Evolutionary conservation across 2,888 invertebrate genomes (phyloP).

Genomic region (Chelonus formosanus): DNA sequence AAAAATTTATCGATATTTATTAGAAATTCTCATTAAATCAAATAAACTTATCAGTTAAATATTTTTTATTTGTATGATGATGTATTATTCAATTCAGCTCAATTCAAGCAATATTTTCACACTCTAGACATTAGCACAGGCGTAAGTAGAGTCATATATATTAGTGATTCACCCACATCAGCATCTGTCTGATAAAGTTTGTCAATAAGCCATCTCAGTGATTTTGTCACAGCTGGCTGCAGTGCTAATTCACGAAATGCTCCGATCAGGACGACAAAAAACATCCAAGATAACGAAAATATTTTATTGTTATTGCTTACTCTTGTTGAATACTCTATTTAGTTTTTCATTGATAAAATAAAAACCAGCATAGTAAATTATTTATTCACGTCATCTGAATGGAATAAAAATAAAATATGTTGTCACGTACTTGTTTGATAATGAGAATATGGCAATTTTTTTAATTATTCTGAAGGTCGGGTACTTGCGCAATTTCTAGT

Average conservation of each 20-base stretch:
- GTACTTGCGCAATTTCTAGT: neutral
- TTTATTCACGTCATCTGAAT: neutral
- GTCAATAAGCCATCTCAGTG: neutral
- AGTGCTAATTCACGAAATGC: neutral
- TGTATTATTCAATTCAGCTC: too few species aligned
- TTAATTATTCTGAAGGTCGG: neutral
- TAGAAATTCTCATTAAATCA: too few species aligned
- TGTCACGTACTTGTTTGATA: conserved; percentile 6
- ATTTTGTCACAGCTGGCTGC: conserved; percentile 4
- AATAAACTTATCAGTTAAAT: too few species aligned
- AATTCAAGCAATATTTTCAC: too few species aligned
- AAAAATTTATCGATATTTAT: too few species aligned
- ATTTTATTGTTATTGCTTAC: too few species aligned
- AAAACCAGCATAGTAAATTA: neutral
- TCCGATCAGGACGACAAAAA: neutral
- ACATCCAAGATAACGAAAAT: neutral
- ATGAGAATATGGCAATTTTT: neutral
- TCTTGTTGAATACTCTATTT: neutral
- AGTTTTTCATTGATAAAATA: neutral
- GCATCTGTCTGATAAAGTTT: conserved; percentile 7
- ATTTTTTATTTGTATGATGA: too few species aligned
- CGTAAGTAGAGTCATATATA: too few species aligned
- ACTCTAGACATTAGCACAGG: too few species aligned
- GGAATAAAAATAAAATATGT: neutral
- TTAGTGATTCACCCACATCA: conserved; percentile 1